Evolutionary conservation across 1,140 invertebrate species (phyloP), one percentile per base, ranked within the genome.

Genomic region (Seison nebaliae): DNA sequence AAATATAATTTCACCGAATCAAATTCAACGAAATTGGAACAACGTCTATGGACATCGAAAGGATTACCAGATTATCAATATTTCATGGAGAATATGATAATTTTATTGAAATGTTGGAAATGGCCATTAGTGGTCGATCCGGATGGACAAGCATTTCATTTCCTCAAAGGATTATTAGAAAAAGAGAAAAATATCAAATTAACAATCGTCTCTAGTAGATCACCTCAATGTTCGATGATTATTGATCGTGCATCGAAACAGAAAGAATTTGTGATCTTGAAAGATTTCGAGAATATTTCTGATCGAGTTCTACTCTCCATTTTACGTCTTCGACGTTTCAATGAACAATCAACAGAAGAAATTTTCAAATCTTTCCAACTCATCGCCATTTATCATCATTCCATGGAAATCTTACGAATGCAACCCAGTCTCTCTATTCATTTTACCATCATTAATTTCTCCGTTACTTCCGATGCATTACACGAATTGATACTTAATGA

Each of bases 111-210:
- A 30, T 69, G 72, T 1, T 60, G 67, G 22, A 66, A 73, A 26
- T 80, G 76, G 74, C 73, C 76, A 0, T 60, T 80, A 1, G 72
- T 77, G 59, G 76, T 80, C 40, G 77, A 80, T 59, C 76, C 77
- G 0, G 76, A 81, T 52, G 74, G 77, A 51, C 76, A 81, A 57
- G 72, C 52, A 21, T 12, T 40, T 26, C 21, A 28, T 20, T 38
- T 29, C 31, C 50, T 57, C 18, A 45, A 45, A 28, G 46, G 53
- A 38, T 26, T 26, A 8, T 8, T 6, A 26, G 9, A 6, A 26
- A 26, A 26, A n/a, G n/a, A n/a, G n/a, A n/a, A n/a, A n/a, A n/a
- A n/a, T n/a, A n/a, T n/a, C n/a, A n/a, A n/a, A n/a, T n/a, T n/a
- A n/a, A n/a, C n/a, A n/a, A n/a, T n/a, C n/a, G n/a, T n/a, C n/a